These are phyloP conservation scores for Ptyas mucosa DNA, from an alignment of 2,113 vertebrate species.

Conservation along the genomic window DNA sequence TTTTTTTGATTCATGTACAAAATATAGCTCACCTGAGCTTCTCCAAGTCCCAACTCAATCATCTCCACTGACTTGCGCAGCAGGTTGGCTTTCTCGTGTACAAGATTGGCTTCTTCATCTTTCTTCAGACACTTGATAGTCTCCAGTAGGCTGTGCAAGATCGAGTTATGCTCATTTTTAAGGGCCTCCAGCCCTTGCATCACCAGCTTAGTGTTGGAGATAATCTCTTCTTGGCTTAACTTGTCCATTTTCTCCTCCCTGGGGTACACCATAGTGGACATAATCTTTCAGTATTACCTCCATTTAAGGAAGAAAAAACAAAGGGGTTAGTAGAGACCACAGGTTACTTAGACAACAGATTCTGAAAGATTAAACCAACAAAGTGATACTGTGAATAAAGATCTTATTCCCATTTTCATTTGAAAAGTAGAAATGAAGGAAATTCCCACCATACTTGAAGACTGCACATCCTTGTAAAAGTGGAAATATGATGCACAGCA, in stretches of 20 bases:
- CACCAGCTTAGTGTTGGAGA: constrained; percentile 94
- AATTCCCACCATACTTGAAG: not conserved
- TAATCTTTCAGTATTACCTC: constrained; percentile 62
- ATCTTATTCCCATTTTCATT: not conserved
- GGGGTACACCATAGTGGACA: constrained; percentile 90
- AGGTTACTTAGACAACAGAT: not conserved
- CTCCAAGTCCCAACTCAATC: constrained; percentile 95
- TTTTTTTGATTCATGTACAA: not conserved
- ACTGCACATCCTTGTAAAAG: not conserved
- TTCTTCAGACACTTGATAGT: constrained; percentile 98
- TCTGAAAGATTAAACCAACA: not conserved
- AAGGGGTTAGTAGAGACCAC: not conserved
- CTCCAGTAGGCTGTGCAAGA: constrained; percentile 93
- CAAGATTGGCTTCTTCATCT: constrained; percentile 94
- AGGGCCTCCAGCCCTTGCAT: constrained; percentile 96
- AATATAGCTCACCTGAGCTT: constrained; percentile 86
- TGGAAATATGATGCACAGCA: rapidly evolving
- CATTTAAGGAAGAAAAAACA: constrained; percentile 24
- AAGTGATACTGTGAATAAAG: not conserved
- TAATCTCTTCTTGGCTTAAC: constrained; percentile 95
- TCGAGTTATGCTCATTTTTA: constrained; percentile 96
- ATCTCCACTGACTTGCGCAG: constrained; percentile 96
- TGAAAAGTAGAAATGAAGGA: not conserved
- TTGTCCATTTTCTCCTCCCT: constrained; percentile 92
- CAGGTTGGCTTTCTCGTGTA: constrained; percentile 94